Evolutionary conservation across 1,140 invertebrate genomes (phyloP).

Genomic region (Danaus plexippus): DNA sequence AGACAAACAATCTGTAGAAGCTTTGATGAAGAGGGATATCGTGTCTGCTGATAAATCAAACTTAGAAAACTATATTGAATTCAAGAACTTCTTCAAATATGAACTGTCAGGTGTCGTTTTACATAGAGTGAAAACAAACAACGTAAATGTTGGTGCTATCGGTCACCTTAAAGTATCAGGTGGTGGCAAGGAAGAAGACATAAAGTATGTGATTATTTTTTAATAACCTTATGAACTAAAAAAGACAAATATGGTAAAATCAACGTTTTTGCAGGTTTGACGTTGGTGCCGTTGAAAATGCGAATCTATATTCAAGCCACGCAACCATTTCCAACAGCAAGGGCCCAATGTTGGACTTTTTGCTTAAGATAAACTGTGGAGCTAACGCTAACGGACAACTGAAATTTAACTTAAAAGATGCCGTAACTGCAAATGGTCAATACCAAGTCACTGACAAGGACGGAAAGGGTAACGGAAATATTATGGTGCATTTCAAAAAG

Average conservation of each 20-base stretch:
- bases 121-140: conserved; percentile 69
- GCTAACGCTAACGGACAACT: conserved; percentile 64
- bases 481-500: conserved; percentile 67
- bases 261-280: conserved; percentile 63
- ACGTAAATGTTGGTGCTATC: conserved; percentile 71
- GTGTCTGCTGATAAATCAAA: conserved; percentile 74
- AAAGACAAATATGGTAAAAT: conserved; percentile 9
- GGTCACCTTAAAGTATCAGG: conserved; percentile 54
- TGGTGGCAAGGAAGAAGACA: conserved; percentile 65
- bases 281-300: conserved; percentile 65
- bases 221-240: conserved; percentile 7
- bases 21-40: conserved; percentile 72
- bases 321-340: conserved; percentile 65
- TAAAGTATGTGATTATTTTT: conserved; percentile 63
- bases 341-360: conserved; percentile 71
- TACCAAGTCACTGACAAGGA: conserved; percentile 71
- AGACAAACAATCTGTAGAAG: conserved; percentile 73
- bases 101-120: conserved; percentile 74
- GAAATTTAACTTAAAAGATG: conserved; percentile 71
- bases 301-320: conserved; percentile 69
- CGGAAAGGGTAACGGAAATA: conserved; percentile 73
- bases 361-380: conserved; percentile 61
- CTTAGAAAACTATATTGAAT: conserved; percentile 73
- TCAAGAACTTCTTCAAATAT: conserved; percentile 76
- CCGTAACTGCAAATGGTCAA: conserved; percentile 71